Evolutionary conservation across 2,797 vertebrate species (phyloP).

Genomic region (Liparis tanakae): DNA sequence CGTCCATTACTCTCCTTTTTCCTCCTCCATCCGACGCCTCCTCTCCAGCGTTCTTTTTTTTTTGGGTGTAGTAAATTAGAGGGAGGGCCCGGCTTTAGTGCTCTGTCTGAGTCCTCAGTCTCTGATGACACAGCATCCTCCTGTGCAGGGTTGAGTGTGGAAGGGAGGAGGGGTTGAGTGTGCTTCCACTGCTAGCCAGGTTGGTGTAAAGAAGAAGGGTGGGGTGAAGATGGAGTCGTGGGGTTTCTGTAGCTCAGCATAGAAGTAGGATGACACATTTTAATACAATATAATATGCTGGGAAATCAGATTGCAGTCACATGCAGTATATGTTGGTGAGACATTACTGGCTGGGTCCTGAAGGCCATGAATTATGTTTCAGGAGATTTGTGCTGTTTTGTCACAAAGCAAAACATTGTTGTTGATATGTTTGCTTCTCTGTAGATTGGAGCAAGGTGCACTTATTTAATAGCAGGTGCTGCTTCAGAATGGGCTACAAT

Average conservation of each 20-base stretch:
- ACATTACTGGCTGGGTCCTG: neutral
- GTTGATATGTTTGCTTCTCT: slow-evolving; percentile 14
- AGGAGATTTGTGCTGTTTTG: slow-evolving; percentile 12
- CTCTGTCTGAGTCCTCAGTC: slow-evolving; percentile 80
- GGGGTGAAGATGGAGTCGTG: slow-evolving; percentile 39
- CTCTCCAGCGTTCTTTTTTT: slow-evolving; percentile 40
- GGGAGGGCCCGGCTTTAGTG: slow-evolving; percentile 75
- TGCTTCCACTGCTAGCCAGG: slow-evolving; percentile 59
- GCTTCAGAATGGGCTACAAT: slow-evolving; percentile 6
- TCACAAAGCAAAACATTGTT: slow-evolving; percentile 9
- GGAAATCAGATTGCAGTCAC: slow-evolving; percentile 24
- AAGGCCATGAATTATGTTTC: neutral
- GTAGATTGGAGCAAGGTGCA: slow-evolving; percentile 28
- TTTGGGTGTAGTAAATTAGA: slow-evolving; percentile 78
- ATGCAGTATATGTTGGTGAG: neutral
- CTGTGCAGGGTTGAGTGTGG: slow-evolving; percentile 64
- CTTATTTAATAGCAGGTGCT: slow-evolving; percentile 6
- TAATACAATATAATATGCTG: slow-evolving; percentile 15
- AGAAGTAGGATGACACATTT: slow-evolving; percentile 39
- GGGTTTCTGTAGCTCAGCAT: slow-evolving; percentile 42
- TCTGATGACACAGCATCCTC: slow-evolving; percentile 85
- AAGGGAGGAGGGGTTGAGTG: slow-evolving; percentile 42
- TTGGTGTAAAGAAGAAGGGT: slow-evolving; percentile 59
- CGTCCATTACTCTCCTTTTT: slow-evolving; percentile 46
- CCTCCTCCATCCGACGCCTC: slow-evolving; percentile 28